Evolutionary conservation across 2,888 invertebrate species (phyloP).

Genomic region (Ectropis crepuscularia): DNA sequence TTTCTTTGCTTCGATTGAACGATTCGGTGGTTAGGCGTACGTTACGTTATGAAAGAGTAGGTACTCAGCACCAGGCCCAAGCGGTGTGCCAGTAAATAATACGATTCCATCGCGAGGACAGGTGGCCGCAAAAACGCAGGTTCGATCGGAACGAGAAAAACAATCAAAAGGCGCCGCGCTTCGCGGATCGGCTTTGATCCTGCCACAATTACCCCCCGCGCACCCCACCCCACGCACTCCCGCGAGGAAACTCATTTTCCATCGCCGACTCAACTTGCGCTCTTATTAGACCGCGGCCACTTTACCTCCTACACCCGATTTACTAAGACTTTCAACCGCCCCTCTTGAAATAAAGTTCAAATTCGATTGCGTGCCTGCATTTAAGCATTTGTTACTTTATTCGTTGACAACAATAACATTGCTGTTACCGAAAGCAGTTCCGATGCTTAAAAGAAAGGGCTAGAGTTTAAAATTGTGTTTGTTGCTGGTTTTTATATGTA

Average conservation of each 20-base stretch:
- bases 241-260: constrained; percentile 82
- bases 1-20: no score
- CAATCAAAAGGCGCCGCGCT: constrained; percentile 79
- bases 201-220: constrained; percentile 70
- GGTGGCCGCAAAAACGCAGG: constrained; percentile 64
- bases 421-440: constrained; percentile 1
- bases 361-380: constrained; percentile 34
- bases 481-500: constrained; percentile 16
- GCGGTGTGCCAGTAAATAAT: constrained; percentile 64
- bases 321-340: constrained; percentile 15
- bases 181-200: constrained; percentile 70
- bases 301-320: constrained; percentile 21
- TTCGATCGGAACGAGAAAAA: constrained; percentile 70
- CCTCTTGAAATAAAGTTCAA: constrained; percentile 36
- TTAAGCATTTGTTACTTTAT: constrained; percentile 40
- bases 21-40: no score
- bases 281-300: constrained; percentile 71
- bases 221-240: constrained; percentile 46
- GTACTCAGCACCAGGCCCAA: constrained; percentile 20
- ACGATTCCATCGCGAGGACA: constrained; percentile 62
- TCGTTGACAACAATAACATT: constrained; percentile 37
- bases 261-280: constrained; percentile 74
- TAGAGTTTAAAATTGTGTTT: constrained; percentile 38
- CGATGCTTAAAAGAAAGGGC: constrained; percentile 27
- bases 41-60: not conserved